Evolutionary conservation across 2,888 invertebrate genomes (phyloP), one percentile per base, ranked within the genome.

Genomic region (Drosophila peninsularis): DNA sequence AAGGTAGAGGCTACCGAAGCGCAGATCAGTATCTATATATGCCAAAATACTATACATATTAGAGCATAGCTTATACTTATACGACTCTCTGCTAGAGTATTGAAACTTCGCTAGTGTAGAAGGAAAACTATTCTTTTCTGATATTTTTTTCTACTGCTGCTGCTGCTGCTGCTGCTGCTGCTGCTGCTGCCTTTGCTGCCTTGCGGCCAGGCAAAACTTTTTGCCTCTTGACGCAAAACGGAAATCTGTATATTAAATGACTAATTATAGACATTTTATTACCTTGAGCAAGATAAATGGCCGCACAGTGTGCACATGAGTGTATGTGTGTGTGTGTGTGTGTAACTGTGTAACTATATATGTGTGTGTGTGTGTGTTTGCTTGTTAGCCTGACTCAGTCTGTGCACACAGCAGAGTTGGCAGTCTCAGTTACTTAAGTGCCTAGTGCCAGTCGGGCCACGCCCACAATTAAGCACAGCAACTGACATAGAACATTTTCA

Each of bases 161-260:
- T 44, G 61, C 19, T 42, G n/a, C 3, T 54, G 14, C 56, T 14
- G 37, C 32, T 62, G 19, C 42, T n/a, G 3, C 14, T 30, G 17
- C 3, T 44, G 61, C 19, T 42, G n/a, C 3, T 54, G 14, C 56
- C 30, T 17, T 47, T 14, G 37, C 32, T 62, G 19, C 42, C 63
- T 58, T 66, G 66, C 62, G 57, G 57, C 53, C 50, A 63, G 72
- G 83, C 81, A 70, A 84, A 87, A 90, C 76, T 88, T 87, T 82
- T 86, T 78, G 90, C 90, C 85, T 87, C 90, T 86, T 88, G 85
- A 90, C 85, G 90, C 90, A 87, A 85, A 82, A 67, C 83, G 90
- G 88, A 90, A 90, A 91, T 90, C 89, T 88, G 89, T 89, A 89
- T 90, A 90, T 90, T 91, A 89, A 91, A 90, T 89, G 90, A 88